Percentiles rank a stretch among this genome's conserved stretches.
phyloP scores from a whole-genome alignment of 2,113 vertebrate species.

The Miniopterus natalensis region DNA sequence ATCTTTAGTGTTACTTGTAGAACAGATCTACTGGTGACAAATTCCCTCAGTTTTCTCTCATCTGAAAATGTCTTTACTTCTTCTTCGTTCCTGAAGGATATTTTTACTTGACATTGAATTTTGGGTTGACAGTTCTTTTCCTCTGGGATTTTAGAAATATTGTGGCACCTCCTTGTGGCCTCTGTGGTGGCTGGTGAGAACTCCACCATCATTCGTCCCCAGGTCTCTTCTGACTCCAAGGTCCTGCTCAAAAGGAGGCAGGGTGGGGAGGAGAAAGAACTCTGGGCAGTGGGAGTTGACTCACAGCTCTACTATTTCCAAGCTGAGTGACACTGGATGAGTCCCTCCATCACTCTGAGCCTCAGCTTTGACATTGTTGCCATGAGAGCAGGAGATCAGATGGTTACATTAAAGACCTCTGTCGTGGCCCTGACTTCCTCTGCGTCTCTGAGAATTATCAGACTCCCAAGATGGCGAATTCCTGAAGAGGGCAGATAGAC shows the following conservation, averaged over 20 bases:
- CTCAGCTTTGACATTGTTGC: not conserved
- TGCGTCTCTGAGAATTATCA: not conserved
- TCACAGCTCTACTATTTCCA: not conserved
- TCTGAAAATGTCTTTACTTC: slow-evolving; percentile 16
- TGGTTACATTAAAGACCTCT: not conserved
- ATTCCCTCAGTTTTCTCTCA: not conserved
- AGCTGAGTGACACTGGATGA: not conserved
- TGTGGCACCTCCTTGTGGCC: not conserved
- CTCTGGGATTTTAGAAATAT: not conserved
- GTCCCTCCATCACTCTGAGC: not conserved
- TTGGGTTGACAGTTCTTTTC: slow-evolving; percentile 37
- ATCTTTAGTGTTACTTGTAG: not conserved
- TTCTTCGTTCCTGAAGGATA: not conserved
- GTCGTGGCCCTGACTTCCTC: not conserved
- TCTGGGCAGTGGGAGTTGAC: not conserved
- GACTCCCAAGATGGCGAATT: not conserved
- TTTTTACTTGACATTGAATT: slow-evolving; percentile 51
- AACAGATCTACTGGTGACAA: not conserved
- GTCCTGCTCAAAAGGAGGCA: not conserved
- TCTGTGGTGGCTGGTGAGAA: not conserved
- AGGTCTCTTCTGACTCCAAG: slow-evolving; percentile 38
- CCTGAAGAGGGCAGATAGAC: not conserved
- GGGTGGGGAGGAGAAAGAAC: not conserved
- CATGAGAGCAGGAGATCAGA: not conserved
- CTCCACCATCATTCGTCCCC: not conserved